Base-by-base conservation (phyloP, 1,140 invertebrate genomes). In the Drosophila saltans region DNA sequence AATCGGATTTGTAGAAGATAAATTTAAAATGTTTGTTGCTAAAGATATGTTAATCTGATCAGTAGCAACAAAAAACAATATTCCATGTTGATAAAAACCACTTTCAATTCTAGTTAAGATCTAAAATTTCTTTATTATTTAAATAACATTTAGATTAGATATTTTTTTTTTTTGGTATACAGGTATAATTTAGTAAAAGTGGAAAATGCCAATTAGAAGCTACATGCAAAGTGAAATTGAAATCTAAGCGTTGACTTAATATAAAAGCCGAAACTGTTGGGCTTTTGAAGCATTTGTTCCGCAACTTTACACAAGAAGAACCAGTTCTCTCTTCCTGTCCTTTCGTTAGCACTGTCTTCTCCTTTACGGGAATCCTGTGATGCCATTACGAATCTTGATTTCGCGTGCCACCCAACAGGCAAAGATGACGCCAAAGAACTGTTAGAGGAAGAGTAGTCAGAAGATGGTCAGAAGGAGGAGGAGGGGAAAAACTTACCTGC, bases 401-500 rank as follows among this genome's bases (percentile, higher is more conserved):
- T 92, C 85, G 39, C 91, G 81, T 10, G 92, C 92, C 21, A 93
- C 85, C 60, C 92, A 92, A 56, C 93, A 93, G 30, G 93, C 92
- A 68, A 93, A 92, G 30, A 92, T 69, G 9, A 93, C 91, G 11
- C 93, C 93, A 26, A 93, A 81, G 76, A 93, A 90, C 92, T 93
- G 77, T 65, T 0, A 85, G 89, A 56, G 10, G 58, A 63, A 11
- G 2, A 56, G 64, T 21, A 1, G 4, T 16, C 36, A 39, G 28
- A 9, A 45, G 57, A 28, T 11, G 11, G 16, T 36, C 40, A 48
- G 8, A 26, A 10, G 21, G 2, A 1, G 16, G 9, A 30, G 28
- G 6, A 11, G 24, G 4, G 16, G 1, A 43, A 66, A 55, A 40
- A 72, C 71, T 71, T 28, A 97, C 96, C 95, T 97, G 96, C 72